Base-by-base conservation (phyloP, 37 sponge, comb jelly and placozoan species). In the Geodia barretti region DNA sequence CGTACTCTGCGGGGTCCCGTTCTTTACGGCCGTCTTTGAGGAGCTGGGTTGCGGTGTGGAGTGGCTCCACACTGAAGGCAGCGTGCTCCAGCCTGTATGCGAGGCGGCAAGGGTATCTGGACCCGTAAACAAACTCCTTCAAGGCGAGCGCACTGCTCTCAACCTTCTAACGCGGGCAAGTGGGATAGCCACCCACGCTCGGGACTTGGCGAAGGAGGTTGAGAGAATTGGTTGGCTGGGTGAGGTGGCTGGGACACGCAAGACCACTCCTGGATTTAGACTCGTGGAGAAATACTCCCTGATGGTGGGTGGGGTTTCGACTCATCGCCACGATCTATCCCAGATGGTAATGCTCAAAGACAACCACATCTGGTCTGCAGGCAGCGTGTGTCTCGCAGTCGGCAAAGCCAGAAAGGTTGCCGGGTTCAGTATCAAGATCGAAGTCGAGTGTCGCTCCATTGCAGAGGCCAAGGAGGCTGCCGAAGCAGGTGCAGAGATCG, bases 321-420 rank as follows among this genome's bases (percentile, higher is more conserved):
- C 93, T 37, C 96, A 95, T 62, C 80, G 93, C 24, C 90, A 88
- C 68, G 95, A 97, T 69, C 86, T 97, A 33, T 92, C 93, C 2
- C 92, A 92, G 31, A 95, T 97, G 98, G 64, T 97, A 4, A 97
- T 97, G 98, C 69, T 97, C 60, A 97, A 97, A 40, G 98, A 97
- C 63, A 97, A 97, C 84, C 98, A 97, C 71, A 92, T 97, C 20
- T 97, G 98, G 98, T 87, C 85, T 65, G 82, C 86, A 59, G 98
- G 98, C 17, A 80, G 86, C 36, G 79, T 97, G 34, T 58, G 37
- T 14, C 29, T 73, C 2, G 98, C 98, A 8, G 93, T 97, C 30
- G 23, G 79, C n/a, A 80, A 71, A 39, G 96, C 98, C 1, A 70
- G 98, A 23, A 73, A 79, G 67, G 93, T 87, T 1, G 90, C 84